Conservation (phyloP, 2,888 invertebrate genomes). For the Phymatocera aterrima region DNA sequence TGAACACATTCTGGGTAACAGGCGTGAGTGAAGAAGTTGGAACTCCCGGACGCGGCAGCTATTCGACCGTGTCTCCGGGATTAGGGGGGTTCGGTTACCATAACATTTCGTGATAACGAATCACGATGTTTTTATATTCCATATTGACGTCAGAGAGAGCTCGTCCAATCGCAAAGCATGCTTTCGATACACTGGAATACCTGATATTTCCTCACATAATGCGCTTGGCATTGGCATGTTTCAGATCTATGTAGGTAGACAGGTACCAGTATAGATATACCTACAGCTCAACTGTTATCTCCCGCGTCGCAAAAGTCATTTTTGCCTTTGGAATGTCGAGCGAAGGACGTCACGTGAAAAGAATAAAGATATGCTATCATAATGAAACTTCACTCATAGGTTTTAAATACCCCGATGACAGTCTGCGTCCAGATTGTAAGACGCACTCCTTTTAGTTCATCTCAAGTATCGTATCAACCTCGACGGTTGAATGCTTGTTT, state of each 20-base stretch:
- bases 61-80: conserved; percentile 32
- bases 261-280: background rate
- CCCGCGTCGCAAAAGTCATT: conserved; percentile 8
- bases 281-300: background rate
- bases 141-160: conserved; percentile 8
- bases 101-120: conserved; percentile 24
- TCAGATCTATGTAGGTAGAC: background rate
- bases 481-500: background rate
- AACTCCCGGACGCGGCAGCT: conserved; percentile 19
- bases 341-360: conserved; percentile 29
- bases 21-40: conserved; percentile 21
- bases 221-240: no score
- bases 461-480: background rate
- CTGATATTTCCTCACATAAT: no score
- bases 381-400: conserved; percentile 5
- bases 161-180: background rate
- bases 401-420: conserved; percentile 16
- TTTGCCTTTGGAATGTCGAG: conserved; percentile 21
- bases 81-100: background rate
- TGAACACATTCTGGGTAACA: conserved; percentile 34
- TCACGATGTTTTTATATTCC: conserved; percentile 1
- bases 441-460: background rate
- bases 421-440: background rate
- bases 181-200: no score
- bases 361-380: conserved; percentile 25